Percentiles rank a stretch among this genome's conserved stretches.
Evolutionary conservation across 2,113 vertebrate genomes (phyloP).

Genomic region (Triplophysa siluroides): DNA sequence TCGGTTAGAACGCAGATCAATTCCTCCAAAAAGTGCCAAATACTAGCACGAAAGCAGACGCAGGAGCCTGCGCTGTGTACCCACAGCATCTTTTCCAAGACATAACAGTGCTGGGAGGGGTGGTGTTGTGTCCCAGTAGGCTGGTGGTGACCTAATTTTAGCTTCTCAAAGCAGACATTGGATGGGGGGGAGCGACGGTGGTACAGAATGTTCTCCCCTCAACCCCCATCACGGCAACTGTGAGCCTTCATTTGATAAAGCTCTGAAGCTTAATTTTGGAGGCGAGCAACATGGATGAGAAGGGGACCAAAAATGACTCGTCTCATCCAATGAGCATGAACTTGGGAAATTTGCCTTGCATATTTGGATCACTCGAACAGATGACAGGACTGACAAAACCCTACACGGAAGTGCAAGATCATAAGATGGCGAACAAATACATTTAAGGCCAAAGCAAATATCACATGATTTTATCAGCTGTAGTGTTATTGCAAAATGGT

Average conservation of each 20-base stretch:
- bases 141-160: slow-evolving; percentile 46
- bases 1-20: background rate
- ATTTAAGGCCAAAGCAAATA: no score
- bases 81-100: background rate
- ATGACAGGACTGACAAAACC: background rate
- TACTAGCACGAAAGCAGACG: background rate
- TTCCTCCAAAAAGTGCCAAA: background rate
- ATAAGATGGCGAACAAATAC: no score
- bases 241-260: slow-evolving; percentile 5
- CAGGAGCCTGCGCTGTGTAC: background rate
- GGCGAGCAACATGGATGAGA: background rate
- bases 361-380: background rate
- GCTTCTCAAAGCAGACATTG: slow-evolving; percentile 35
- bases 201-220: background rate
- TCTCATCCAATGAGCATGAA: background rate
- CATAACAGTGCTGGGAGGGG: background rate
- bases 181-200: background rate
- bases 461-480: no score
- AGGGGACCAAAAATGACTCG: no score
- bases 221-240: slow-evolving; percentile 4
- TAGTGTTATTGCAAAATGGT: background rate
- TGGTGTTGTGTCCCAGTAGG: slow-evolving; percentile 27
- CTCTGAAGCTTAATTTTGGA: background rate
- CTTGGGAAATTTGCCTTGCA: background rate
- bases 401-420: background rate